phyloP scores from a whole-genome alignment of 1,140 invertebrate genomes.

The Hormaphis cornu region DNA sequence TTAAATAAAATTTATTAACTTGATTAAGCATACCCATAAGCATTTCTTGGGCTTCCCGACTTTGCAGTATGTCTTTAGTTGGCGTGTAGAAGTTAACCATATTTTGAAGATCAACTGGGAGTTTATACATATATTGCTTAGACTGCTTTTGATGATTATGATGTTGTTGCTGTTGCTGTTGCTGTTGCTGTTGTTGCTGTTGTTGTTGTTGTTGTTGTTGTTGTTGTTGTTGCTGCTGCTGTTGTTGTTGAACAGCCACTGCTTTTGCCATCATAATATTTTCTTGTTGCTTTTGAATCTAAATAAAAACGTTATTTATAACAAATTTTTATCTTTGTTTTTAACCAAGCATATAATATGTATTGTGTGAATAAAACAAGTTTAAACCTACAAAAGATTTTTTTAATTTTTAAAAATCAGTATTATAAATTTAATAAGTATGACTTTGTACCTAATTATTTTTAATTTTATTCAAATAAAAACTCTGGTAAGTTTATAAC shows the following conservation, averaged over 20 bases:
- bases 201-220: constrained; percentile 27
- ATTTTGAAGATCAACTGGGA: constrained; percentile 48
- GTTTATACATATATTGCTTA: constrained; percentile 40
- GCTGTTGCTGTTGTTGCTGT: constrained; percentile 25
- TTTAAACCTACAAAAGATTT: not conserved
- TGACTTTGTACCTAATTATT: not conserved
- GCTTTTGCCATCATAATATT: constrained; percentile 17
- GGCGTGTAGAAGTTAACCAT: constrained; percentile 47
- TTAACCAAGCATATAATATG: not conserved
- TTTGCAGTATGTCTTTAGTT: constrained; percentile 53
- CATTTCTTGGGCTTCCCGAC: constrained; percentile 63
- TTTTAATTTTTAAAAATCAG: not conserved
- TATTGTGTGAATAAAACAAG: not conserved
- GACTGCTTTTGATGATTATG: no score
- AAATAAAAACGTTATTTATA: not conserved
- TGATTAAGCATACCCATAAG: constrained; percentile 50
- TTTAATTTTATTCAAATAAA: no score
- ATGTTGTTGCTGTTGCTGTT: constrained; percentile 28
- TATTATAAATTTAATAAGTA: not conserved
- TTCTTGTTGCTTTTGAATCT: constrained; percentile 33
- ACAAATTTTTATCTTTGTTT: not conserved
- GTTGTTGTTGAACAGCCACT: constrained; percentile 12
- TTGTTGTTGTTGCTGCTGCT: constrained; percentile 27
- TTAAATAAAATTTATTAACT: constrained; percentile 4
- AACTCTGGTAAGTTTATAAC: no score